A percentile compares a stretch with the other conserved stretches of the same genome.
These are phyloP conservation scores for Muschampia plurimacula DNA, from an alignment of 2,888 invertebrate species.

Conservation along the genomic window DNA sequence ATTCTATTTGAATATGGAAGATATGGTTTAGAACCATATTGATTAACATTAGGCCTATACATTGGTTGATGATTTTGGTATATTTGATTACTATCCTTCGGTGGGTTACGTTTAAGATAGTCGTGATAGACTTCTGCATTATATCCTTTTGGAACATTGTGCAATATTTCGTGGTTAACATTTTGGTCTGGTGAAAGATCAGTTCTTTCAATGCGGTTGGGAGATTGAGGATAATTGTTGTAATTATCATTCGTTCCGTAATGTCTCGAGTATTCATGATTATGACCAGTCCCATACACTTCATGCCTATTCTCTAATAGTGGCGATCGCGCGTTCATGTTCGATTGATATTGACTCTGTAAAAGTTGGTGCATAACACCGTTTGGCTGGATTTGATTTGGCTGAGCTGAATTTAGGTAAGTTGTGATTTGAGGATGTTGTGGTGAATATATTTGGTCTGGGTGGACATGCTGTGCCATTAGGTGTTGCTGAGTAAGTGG, in stretches of 20 bases:
- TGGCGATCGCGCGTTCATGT: constrained; percentile 80
- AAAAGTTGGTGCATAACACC: constrained; percentile 85
- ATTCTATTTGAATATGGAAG: constrained; percentile 81
- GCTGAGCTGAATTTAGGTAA: constrained; percentile 72
- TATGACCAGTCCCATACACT: constrained; percentile 83
- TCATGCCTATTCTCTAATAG: constrained; percentile 85
- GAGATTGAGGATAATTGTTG: constrained; percentile 83
- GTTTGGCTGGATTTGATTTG: constrained; percentile 79
- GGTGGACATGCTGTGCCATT: constrained; percentile 80
- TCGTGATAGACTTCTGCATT: constrained; percentile 86
- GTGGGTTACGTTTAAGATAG: constrained; percentile 84
- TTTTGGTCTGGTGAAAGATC: constrained; percentile 77
- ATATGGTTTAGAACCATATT: constrained; percentile 80
- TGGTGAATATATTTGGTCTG: constrained; percentile 79
- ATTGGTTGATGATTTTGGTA: constrained; percentile 84
- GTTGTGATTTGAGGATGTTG: constrained; percentile 76
- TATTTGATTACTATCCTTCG: constrained; percentile 84
- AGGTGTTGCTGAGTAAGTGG: constrained; percentile 80
- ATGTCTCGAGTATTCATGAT: constrained; percentile 82
- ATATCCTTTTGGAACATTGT: constrained; percentile 82
- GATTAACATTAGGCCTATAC: constrained; percentile 78
- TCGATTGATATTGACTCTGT: constrained; percentile 79
- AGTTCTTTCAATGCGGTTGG: constrained; percentile 74
- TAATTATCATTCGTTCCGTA: constrained; percentile 85
- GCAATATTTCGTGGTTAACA: constrained; percentile 76